Evolutionary conservation across 1,140 invertebrate genomes (phyloP), one percentile per base, ranked within the genome.

Genomic region (Drosophila nebulosa): DNA sequence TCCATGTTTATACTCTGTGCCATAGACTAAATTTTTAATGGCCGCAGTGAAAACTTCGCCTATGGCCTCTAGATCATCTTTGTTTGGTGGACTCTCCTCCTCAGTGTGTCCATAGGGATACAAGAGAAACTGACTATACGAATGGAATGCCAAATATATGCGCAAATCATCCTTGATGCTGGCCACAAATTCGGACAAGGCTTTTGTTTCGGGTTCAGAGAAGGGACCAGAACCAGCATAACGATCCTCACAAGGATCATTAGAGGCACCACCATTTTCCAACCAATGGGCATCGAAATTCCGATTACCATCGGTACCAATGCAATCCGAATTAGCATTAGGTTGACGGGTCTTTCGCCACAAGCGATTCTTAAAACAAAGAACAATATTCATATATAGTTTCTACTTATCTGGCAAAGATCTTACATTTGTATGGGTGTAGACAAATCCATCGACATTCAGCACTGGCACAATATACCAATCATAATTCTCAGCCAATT

Each of bases 391-490:
- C 18, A 22, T n/a, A n/a, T n/a, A n/a, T n/a, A n/a, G n/a, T n/a
- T 50, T 36, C 9, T 5, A 51, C 14, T 50, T 16, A n/a, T 0
- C 1, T 1, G 9, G 9, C 7, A 0, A 2, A 18, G 42, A 9
- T 18, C 61, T 39, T 63, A 93, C 92, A 67, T 50, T 69, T 51
- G 71, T 79, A 65, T 94, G 93, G 1, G 93, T 94, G 75, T 94
- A 95, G 14, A 92, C 92, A 80, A 95, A 96, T 2, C 95, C 96
- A 91, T 96, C 95, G 6, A 95, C 95, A 91, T 96, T 96, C 4
- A 94, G 90, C 0, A 95, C 92, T 0, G 95, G 95, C 46, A 96
- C 89, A 61, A 96, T 92, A 78, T 94, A 94, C 94, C 94, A 95
- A 71, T 95, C 93, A 61, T 92, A 93, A 62, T 72, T 93, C 4